Evolutionary conservation across 2,113 vertebrate species (phyloP).

Genomic region (Clupea harengus): DNA sequence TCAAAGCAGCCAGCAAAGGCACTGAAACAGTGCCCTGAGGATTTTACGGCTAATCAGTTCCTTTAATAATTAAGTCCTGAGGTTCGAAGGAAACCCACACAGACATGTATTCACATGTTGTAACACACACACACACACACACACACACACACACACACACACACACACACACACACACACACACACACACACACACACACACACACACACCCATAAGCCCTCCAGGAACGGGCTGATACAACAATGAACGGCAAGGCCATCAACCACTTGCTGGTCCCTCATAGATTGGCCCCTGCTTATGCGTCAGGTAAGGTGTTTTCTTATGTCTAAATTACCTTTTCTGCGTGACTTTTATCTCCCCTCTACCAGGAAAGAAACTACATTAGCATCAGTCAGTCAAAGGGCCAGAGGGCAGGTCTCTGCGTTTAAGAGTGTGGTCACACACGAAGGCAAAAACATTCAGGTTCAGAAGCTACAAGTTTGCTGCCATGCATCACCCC

Average conservation of each 20-base stretch:
- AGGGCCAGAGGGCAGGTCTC: background rate
- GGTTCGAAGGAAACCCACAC: conserved; percentile 4
- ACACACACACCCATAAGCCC: background rate
- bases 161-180: too few species aligned
- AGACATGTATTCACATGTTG: background rate
- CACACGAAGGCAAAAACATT: background rate
- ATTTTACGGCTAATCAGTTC: background rate
- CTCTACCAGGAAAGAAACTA: background rate
- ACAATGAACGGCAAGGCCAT: background rate
- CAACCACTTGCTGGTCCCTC: background rate
- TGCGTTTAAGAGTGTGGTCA: background rate
- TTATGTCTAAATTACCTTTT: background rate
- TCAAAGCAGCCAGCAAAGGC: background rate
- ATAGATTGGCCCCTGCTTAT: background rate
- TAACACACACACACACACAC: background rate
- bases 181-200: too few species aligned
- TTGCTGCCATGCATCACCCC: background rate
- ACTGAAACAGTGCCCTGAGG: background rate
- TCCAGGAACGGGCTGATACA: background rate
- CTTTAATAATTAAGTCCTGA: conserved; percentile 7
- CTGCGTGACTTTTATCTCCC: background rate
- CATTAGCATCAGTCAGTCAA: background rate
- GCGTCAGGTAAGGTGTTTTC: background rate
- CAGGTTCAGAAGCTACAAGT: conserved; percentile 4
- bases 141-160: background rate